Evolutionary conservation across 2,888 invertebrate species (phyloP), one percentile per base, ranked within the genome.

Genomic region (Melieria omissa): DNA sequence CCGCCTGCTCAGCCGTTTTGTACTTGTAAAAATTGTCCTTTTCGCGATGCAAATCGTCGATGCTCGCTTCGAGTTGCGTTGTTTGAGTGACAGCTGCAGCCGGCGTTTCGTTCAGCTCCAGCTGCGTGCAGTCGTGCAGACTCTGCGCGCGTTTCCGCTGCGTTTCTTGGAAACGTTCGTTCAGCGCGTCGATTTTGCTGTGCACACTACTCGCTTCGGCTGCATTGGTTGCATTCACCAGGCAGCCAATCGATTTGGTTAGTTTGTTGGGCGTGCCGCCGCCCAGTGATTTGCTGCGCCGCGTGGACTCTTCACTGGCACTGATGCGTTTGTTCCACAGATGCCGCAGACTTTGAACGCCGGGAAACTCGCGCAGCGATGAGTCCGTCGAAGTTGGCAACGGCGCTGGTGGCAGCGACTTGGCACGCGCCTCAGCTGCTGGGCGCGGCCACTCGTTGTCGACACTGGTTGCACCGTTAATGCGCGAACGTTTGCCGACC

Each of bases 21-120:
- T 86, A 86, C 75, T 87, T 87, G 73, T 87, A 85, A 74, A 87
- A 87, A 73, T 87, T 87, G 74, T 87, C 87, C 74, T 82, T 85
- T 69, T 82, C 80, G 5, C 78, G 80, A 62, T 81, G 83, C 47
- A 78, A 54, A 54, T 63, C 66, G 49, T 76, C 69, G 16, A 72
- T 66, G 29, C 73, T 72, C 10, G 49, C 52, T 70, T 74, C 74
- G 46, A 73, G 73, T 46, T 69, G 66, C 16, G 62, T 54, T 45
- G 77, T 44, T 29, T 29, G 29, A 29, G 78, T 77, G 7, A 63
- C 46, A 57, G 72, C 60, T 41, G 55, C 63, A n/a, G 70, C 55
- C 16, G 64, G 41, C 49, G 74, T 73, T 14, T 63, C 70, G 16
- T 69, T 68, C 6, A 52, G 29, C 3, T 73, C 74, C 8, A 78